Conservation (phyloP, 37 sponge, comb jelly and placozoan genomes). For the Ianthella basta region DNA sequence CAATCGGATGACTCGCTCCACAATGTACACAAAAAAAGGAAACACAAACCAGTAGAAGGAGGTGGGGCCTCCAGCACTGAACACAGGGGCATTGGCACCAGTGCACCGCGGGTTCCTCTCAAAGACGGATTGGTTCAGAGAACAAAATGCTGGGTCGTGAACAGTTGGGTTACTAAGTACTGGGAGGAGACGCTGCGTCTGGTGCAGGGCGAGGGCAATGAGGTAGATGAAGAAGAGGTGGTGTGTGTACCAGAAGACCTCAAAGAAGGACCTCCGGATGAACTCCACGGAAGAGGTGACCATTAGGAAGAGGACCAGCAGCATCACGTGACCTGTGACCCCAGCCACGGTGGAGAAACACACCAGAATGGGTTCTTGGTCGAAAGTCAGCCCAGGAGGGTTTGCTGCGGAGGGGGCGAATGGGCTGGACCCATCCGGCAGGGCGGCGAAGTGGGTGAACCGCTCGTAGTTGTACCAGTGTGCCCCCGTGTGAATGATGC, state of each 20-base stretch:
- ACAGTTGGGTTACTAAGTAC: constrained; percentile 38
- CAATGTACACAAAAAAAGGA: constrained; percentile 41
- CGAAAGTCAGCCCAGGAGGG: constrained; percentile 14
- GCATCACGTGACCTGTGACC: constrained; percentile 91
- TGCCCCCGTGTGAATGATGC: constrained; percentile 22
- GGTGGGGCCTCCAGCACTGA: constrained; percentile 33
- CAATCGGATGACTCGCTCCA: constrained; percentile 56
- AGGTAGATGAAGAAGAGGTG: constrained; percentile 95
- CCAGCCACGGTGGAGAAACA: constrained; percentile 78
- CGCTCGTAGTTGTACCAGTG: constrained; percentile 41
- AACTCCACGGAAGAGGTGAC: constrained; percentile 93
- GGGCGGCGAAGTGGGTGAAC: background rate
- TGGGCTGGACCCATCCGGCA: background rate
- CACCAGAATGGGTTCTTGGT: background rate
- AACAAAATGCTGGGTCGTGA: constrained; percentile 47
- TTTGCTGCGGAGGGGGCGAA: background rate
- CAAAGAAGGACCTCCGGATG: constrained; percentile 90
- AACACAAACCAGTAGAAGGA: constrained; percentile 62
- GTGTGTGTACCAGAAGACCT: constrained; percentile 99
- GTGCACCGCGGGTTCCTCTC: background rate
- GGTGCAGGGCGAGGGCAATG: constrained; percentile 84
- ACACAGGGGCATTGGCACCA: background rate
- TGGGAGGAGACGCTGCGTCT: constrained; percentile 69
- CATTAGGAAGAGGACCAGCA: constrained; percentile 90
- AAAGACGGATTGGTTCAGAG: background rate